Evolutionary conservation across 1,140 invertebrate species (phyloP), one percentile per base, ranked within the genome.

Genomic region (Conus betulinus): DNA sequence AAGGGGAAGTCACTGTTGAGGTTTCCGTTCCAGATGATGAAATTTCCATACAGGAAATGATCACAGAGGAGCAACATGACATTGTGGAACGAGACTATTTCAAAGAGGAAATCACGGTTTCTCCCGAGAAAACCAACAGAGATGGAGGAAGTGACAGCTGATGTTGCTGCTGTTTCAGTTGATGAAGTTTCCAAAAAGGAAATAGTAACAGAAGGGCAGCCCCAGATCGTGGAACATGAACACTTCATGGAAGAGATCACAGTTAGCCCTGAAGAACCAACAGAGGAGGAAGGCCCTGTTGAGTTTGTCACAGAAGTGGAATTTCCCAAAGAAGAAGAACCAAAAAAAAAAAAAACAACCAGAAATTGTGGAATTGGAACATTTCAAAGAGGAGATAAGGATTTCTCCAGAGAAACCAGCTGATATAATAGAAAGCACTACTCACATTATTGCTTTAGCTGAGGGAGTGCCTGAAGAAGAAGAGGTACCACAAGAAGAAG

Each of bases 101-200:
- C 39, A 87, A 88, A 57, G 85, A 81, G 27, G 84, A 52, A 25
- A 52, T 67, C 39, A 85, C 3, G 39, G 39, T 39, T 39, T 39
- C 39, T 63, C 60, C 17, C 1, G 17, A 83, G 81, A 83, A 83
- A 85, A 82, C 79, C 78, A n/a, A 67, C 63, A 82, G 87, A 90
- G 83, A 52, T 15, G 53, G 71, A 88, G 60, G 83, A 89, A 60
- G 79, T 83, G 51, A 39, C 76, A 13, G 53, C 88, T 63, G 85
- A 87, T 51, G 84, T 81, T 57, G 83, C 39, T 39, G 39, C 39
- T 39, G 39, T 39, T 39, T 3, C 39, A 39, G 39, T 39, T 39
- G 39, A 39, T 23, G 81, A 83, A 83, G 5, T n/a, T 83, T 83
- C 51, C 81, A 10, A 25, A 83, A 52, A 83, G n/a, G 81, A 83